Percentiles rank a stretch among this genome's conserved stretches.
Evolutionary conservation across 2,113 vertebrate genomes (phyloP).

Genomic region (Galbula dea): DNA sequence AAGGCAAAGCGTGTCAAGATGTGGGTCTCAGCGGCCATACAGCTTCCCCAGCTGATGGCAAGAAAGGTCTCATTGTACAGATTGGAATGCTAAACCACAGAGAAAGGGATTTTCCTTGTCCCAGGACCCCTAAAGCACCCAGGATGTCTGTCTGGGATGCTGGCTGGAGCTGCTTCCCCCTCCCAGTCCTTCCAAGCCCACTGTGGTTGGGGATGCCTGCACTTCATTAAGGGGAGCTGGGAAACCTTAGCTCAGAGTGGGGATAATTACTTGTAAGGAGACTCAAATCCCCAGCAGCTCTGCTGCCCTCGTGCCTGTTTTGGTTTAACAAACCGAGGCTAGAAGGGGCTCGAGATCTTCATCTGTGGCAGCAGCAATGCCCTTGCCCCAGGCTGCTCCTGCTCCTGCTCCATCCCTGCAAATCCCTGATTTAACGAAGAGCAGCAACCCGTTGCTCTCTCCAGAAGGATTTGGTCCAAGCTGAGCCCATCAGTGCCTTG

Average conservation of each 20-base stretch:
- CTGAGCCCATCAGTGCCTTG: not conserved
- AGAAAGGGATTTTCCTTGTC: not conserved
- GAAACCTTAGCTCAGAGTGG: conserved; percentile 25
- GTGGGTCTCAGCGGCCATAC: not conserved
- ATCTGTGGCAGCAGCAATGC: not conserved
- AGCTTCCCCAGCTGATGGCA: not conserved
- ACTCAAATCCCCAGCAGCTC: not conserved
- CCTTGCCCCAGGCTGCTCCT: not conserved
- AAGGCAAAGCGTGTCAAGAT: not conserved
- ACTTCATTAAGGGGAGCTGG: conserved; percentile 37
- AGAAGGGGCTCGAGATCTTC: not conserved
- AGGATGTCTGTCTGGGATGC: not conserved
- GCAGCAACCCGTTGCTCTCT: not conserved
- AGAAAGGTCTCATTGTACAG: not conserved
- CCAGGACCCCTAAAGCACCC: not conserved
- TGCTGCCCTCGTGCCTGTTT: conserved; percentile 64
- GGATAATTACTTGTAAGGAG: conserved; percentile 39
- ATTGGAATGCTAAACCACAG: not conserved
- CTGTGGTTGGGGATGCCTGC: not conserved
- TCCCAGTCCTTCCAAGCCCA: not conserved
- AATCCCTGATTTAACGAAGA: not conserved
- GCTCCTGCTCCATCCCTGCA: not conserved
- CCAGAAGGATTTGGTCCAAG: not conserved
- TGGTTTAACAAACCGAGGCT: conserved; percentile 63
- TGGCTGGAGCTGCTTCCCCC: not conserved